Evolutionary conservation across 2,888 invertebrate genomes (phyloP).

Genomic region (Ectobius pallidus): DNA sequence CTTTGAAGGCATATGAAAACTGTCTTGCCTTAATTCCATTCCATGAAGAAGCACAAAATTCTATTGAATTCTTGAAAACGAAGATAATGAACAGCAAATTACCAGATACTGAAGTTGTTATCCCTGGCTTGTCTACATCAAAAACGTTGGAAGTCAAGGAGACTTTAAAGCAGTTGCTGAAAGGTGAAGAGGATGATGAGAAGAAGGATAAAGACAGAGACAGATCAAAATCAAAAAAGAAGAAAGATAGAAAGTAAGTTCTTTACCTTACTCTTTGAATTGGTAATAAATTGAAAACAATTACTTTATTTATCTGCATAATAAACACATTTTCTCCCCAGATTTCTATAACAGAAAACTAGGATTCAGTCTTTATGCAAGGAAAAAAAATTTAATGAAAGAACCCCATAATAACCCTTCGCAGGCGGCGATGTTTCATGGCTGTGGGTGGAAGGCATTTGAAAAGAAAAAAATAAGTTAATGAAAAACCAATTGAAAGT

Average conservation of each 20-base stretch:
- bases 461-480: no score
- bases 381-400: no score
- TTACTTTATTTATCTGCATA: not conserved
- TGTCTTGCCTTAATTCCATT: conserved; percentile 83
- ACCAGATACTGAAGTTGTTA: conserved; percentile 66
- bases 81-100: conserved; percentile 62
- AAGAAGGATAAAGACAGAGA: conserved; percentile 49
- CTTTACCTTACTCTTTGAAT: not conserved
- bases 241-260: conserved; percentile 54
- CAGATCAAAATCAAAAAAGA: conserved; percentile 53
- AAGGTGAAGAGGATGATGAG: conserved; percentile 54
- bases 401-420: no score
- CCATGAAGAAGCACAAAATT: conserved; percentile 86
- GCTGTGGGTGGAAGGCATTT: no score
- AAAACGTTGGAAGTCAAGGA: conserved; percentile 69
- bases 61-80: conserved; percentile 78
- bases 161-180: conserved; percentile 67
- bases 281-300: not conserved
- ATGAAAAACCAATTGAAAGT: no score
- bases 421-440: no score
- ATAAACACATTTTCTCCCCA: no score
- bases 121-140: conserved; percentile 64
- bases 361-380: no score
- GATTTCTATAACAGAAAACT: no score
- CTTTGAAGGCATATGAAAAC: conserved; percentile 82